phyloP scores from a whole-genome alignment of 2,888 invertebrate species.

The Caenorhabditis sp. region DNA sequence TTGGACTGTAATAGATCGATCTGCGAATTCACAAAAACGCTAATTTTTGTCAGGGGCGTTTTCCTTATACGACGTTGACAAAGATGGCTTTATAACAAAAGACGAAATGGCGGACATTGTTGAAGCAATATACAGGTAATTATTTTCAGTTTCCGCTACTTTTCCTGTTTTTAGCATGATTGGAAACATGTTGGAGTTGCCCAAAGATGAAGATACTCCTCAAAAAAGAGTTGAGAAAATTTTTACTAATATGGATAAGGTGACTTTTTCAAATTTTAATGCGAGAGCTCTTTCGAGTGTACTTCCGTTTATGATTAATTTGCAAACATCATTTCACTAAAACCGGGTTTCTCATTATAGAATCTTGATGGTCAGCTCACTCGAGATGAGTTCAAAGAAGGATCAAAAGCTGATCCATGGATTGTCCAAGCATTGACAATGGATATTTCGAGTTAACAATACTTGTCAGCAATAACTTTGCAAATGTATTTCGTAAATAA shows the following conservation, averaged over 20 bases:
- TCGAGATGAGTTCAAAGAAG: conserved; percentile 81
- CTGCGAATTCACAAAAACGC: neutral
- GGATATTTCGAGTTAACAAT: conserved; percentile 69
- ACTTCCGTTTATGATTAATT: too few relatives aligned
- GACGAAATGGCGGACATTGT: conserved; percentile 74
- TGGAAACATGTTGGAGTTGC: conserved; percentile 81
- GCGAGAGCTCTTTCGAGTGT: too few relatives aligned
- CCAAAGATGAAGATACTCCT: conserved; percentile 81
- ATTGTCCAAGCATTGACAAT: conserved; percentile 81
- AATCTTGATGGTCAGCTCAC: conserved; percentile 81
- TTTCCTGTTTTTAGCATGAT: conserved; percentile 79
- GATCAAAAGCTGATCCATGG: conserved; percentile 82
- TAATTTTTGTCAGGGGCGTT: conserved; percentile 80
- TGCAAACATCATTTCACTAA: neutral
- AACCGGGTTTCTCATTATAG: conserved; percentile 72
- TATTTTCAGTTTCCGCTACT: neutral
- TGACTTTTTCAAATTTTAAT: conserved; percentile 49
- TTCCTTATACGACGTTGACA: conserved; percentile 81
- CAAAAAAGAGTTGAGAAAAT: conserved; percentile 81
- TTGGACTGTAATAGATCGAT: conserved; percentile 73
- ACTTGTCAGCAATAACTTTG: too few relatives aligned
- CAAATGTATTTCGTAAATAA: neutral
- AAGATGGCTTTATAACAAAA: conserved; percentile 81
- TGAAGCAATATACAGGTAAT: conserved; percentile 66
- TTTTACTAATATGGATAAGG: conserved; percentile 81